These are phyloP conservation scores for Nomada lathburiana DNA, from an alignment of 2,888 invertebrate genomes.

Conservation along the genomic window DNA sequence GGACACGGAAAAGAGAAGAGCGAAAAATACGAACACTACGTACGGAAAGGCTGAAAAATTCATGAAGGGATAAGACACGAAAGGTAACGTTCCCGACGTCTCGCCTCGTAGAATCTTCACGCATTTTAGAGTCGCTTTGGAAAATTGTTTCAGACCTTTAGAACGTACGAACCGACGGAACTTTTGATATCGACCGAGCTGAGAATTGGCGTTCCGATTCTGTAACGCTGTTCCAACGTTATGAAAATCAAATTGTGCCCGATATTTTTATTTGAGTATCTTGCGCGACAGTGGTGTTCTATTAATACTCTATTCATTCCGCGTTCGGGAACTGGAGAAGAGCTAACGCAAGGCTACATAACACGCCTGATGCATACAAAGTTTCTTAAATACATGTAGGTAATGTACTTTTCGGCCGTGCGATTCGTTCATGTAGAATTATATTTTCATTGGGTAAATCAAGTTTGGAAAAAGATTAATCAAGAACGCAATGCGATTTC, in stretches of 20 bases:
- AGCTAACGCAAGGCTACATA: background rate
- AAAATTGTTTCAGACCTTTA: conserved; percentile 18
- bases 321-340: background rate
- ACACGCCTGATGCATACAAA: background rate
- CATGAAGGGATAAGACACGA: conserved; percentile 35
- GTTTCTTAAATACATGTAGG: background rate
- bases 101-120: background rate
- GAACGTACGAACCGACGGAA: background rate
- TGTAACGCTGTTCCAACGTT: background rate
- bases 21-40: conserved; percentile 1
- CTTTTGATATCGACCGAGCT: background rate
- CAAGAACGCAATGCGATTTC: background rate
- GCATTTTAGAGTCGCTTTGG: background rate
- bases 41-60: conserved; percentile 37
- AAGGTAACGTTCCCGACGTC: conserved; percentile 15
- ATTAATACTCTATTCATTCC: background rate
- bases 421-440: no score
- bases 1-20: no score
- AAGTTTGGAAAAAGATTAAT: background rate
- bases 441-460: no score
- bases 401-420: background rate
- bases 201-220: background rate
- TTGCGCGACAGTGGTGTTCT: background rate
- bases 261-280: no score
- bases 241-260: background rate